Conservation (phyloP, 2,797 vertebrate species). For the Acropternis orthonyx region DNA sequence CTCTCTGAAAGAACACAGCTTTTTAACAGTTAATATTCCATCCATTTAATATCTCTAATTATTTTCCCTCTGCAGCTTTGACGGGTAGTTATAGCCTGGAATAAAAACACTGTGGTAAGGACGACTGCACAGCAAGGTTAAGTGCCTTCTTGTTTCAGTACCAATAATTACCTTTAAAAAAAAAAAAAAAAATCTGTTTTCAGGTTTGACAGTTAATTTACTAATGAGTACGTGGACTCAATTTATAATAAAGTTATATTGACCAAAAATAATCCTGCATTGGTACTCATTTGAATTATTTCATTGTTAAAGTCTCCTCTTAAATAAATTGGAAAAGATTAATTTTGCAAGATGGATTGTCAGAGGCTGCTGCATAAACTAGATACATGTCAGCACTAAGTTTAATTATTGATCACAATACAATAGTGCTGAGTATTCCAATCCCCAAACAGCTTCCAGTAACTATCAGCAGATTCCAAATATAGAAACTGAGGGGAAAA, state of each 20-base stretch:
- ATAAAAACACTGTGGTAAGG: conserved; percentile 79
- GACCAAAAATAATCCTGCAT: conserved; percentile 78
- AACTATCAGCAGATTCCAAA: conserved; percentile 88
- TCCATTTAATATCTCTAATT: conserved; percentile 82
- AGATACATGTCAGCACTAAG: conserved; percentile 90
- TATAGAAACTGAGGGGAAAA: conserved; percentile 73
- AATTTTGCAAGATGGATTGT: conserved; percentile 86
- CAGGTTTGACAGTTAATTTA: conserved; percentile 85
- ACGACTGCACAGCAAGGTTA: conserved; percentile 82
- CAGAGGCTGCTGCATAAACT: conserved; percentile 81
- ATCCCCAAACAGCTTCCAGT: conserved; percentile 82
- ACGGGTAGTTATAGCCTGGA: conserved; percentile 77
- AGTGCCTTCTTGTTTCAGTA: conserved; percentile 82
- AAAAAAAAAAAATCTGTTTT: conserved; percentile 74
- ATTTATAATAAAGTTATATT: conserved; percentile 84
- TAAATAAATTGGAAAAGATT: conserved; percentile 85
- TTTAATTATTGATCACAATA: conserved; percentile 92
- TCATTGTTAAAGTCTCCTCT: conserved; percentile 82
- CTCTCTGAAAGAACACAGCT: conserved; percentile 31
- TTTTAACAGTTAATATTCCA: conserved; percentile 75
- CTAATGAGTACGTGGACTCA: conserved; percentile 81
- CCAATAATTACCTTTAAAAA: conserved; percentile 83
- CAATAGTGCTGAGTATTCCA: conserved; percentile 90
- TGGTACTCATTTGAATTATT: conserved; percentile 80
- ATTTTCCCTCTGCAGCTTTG: conserved; percentile 77